These are phyloP conservation scores for Drosophila kohkoa DNA, from an alignment of 1,140 invertebrate species.

Conservation along the genomic window DNA sequence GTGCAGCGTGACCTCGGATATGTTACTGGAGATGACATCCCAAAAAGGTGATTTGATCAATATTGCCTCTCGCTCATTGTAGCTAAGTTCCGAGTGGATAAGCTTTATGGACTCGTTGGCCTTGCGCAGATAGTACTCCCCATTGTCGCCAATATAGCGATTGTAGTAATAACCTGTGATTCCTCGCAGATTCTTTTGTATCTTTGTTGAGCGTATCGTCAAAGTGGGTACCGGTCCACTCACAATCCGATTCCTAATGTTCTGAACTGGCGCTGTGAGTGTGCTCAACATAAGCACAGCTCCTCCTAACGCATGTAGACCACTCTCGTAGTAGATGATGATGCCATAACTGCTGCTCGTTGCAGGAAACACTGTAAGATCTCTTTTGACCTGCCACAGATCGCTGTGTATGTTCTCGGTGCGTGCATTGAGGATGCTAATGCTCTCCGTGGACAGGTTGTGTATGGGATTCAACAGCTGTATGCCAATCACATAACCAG, in stretches of 20 bases:
- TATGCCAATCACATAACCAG: conserved; percentile 92
- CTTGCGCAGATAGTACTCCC: conserved; percentile 93
- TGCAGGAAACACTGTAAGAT: conserved; percentile 94
- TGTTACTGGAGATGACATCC: conserved; percentile 92
- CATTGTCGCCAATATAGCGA: conserved; percentile 92
- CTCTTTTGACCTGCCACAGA: conserved; percentile 91
- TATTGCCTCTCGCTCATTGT: conserved; percentile 92
- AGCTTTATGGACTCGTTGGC: conserved; percentile 94
- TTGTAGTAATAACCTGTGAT: conserved; percentile 96
- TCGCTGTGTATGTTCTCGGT: conserved; percentile 87
- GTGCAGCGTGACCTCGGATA: conserved; percentile 93
- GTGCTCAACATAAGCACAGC: conserved; percentile 93
- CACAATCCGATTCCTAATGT: conserved; percentile 89
- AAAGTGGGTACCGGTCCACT: conserved; percentile 91
- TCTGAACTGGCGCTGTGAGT: conserved; percentile 89
- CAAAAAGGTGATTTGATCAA: conserved; percentile 93
- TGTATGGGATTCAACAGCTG: conserved; percentile 95
- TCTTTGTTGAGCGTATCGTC: conserved; percentile 89
- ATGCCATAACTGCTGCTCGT: conserved; percentile 94
- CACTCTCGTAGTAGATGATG: conserved; percentile 93
- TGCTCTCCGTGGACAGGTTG: conserved; percentile 93
- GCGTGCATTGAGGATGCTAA: conserved; percentile 91
- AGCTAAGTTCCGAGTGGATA: conserved; percentile 91
- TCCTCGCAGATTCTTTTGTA: conserved; percentile 93
- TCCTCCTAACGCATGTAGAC: conserved; percentile 91